Percentiles rank a stretch among this genome's conserved stretches.
phyloP scores from a whole-genome alignment of 2,888 invertebrate species.

The Acrobasis repandana region DNA sequence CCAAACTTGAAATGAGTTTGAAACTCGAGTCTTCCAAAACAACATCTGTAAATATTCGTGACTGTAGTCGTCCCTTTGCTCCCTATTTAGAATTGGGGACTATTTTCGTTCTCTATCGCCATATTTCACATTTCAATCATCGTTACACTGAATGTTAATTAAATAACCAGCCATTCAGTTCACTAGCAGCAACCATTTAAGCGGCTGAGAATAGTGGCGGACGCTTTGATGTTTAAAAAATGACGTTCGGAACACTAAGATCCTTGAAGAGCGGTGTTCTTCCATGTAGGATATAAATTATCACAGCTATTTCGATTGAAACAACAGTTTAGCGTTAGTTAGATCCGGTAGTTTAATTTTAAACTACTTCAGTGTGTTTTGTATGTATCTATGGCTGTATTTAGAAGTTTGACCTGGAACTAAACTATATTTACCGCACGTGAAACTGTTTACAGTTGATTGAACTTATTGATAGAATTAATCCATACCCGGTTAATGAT shows the following conservation, averaged over 20 bases:
- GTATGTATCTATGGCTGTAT: slow-evolving; percentile 31
- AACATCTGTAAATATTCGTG: slow-evolving; percentile 11
- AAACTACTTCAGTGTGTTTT: slow-evolving; percentile 37
- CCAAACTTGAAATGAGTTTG: slow-evolving; percentile 27
- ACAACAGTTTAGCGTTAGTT: slow-evolving; percentile 47
- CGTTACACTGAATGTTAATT: slow-evolving; percentile 56
- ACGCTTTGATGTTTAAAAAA: slow-evolving; percentile 59
- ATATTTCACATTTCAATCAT: slow-evolving; percentile 62
- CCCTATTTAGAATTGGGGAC: slow-evolving; percentile 38
- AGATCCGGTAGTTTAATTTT: slow-evolving; percentile 51
- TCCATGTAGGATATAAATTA: slow-evolving; percentile 39
- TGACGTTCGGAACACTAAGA: slow-evolving; percentile 49
- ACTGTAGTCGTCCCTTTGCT: slow-evolving; percentile 20
- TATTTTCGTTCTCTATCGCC: slow-evolving; percentile 45
- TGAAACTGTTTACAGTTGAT: slow-evolving; percentile 29
- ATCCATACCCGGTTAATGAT: slow-evolving; percentile 24
- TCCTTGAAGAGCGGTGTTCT: slow-evolving; percentile 38
- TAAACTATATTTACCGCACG: slow-evolving; percentile 31
- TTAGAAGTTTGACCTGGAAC: slow-evolving; percentile 32
- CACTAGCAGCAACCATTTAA: slow-evolving; percentile 42
- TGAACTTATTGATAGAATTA: slow-evolving; percentile 21
- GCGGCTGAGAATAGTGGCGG: slow-evolving; percentile 39
- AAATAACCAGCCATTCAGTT: slow-evolving; percentile 46
- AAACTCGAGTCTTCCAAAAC: slow-evolving; percentile 16
- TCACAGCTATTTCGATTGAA: slow-evolving; percentile 44